These are phyloP conservation scores for Rhogogaster chlorosoma DNA, from an alignment of 2,888 invertebrate genomes.

Conservation along the genomic window DNA sequence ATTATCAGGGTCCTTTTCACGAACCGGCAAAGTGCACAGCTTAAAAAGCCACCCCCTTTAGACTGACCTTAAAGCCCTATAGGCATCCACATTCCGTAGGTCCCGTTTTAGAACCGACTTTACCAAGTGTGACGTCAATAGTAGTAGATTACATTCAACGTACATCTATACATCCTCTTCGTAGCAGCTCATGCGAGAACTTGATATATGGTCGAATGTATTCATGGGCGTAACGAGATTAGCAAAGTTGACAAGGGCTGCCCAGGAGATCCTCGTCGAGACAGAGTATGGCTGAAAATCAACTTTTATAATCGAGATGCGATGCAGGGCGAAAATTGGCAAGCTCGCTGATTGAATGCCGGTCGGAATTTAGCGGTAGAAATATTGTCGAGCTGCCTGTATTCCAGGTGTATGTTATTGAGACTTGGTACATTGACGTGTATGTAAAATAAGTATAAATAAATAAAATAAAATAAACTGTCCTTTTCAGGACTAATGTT, in stretches of 20 bases:
- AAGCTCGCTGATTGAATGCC: not conserved
- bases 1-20: not conserved
- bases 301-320: not conserved
- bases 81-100: constrained; percentile 33
- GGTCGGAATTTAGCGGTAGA: not conserved
- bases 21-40: not conserved
- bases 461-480: constrained; percentile 12
- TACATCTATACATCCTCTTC: constrained; percentile 56
- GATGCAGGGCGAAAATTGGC: not conserved
- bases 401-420: not conserved
- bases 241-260: constrained; percentile 40
- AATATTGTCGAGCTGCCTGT: not conserved
- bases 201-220: constrained; percentile 57
- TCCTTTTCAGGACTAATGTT: constrained; percentile 34
- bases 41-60: not conserved
- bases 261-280: not conserved
- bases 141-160: constrained; percentile 62
- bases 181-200: constrained; percentile 61
- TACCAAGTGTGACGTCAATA: constrained; percentile 56
- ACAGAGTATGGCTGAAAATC: not conserved
- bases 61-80: not conserved
- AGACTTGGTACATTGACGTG: not conserved
- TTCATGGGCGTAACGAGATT: constrained; percentile 51
- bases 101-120: constrained; percentile 39
- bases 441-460: constrained; percentile 9